Base-by-base conservation (phyloP, 2,888 invertebrate species). In the Meghimatium bilineatum region DNA sequence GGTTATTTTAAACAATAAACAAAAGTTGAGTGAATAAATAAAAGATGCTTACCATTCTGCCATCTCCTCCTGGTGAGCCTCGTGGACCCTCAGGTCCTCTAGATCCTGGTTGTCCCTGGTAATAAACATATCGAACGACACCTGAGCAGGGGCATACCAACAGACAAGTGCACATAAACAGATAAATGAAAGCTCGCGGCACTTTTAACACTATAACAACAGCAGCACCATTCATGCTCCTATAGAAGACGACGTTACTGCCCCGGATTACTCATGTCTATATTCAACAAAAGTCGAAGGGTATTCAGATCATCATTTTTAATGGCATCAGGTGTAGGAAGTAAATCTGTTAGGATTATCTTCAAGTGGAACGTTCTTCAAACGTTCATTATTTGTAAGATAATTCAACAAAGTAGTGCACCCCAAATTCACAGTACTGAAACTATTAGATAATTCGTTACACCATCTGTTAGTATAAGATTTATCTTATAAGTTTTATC, bases 41-140 rank as follows among this genome's bases (percentile, higher is more conserved):
- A n/a, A 17, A 67, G 56, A 56, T n/a, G 86, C 88, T 90, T 88
- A 91, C 91, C 88, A 89, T 85, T 86, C 90, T 67, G 67, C 91
- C 91, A 82, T 91, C 90, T 20, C 86, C 76, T 14, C 91, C 91
- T 17, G 90, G 87, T 10, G 89, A 86, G 44, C 92, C 93, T 44
- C 90, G 85, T 5, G 88, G 83, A 32, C 92, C 93, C 87, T 96
- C 95, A 90, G 88, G 85, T 38, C 90, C 91, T 66, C 88, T 85
- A n/a, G 87, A 87, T 12, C 90, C 91, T 29, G 87, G 87, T n/a
- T 76, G 77, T 0, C 83, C 83, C 83, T 83, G 77, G 60, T 83
- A 83, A 83, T 83, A 83, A 71, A 83, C 77, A 83, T 77, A 83
- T 38, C 83, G 83, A n/a, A 83, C 67, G n/a, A 75, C 66, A 71